phyloP scores from a whole-genome alignment of 2,888 invertebrate species.

The Aleiodes testaceus region DNA sequence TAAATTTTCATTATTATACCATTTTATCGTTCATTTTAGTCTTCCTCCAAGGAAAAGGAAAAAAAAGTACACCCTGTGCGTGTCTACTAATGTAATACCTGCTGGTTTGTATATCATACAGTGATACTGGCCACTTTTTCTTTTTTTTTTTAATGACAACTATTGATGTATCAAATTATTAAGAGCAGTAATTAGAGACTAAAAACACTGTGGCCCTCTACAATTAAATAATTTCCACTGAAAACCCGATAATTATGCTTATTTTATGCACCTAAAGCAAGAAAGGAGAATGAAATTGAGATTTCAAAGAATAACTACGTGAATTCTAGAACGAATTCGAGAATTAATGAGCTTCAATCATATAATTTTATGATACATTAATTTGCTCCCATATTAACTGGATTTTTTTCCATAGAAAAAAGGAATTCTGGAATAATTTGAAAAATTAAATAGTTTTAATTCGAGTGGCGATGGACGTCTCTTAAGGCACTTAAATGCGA shows the following conservation, averaged over 20 bases:
- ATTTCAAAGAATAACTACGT: conserved; percentile 38
- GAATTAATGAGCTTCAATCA: conserved; percentile 49
- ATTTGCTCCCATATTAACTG: not conserved
- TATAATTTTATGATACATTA: conserved; percentile 12
- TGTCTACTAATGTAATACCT: conserved; percentile 7
- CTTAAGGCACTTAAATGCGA: conserved; percentile 69
- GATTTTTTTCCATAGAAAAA: not conserved
- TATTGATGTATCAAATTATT: not conserved
- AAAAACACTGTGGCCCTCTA: no score
- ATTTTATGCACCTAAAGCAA: not conserved
- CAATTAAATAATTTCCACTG: not conserved
- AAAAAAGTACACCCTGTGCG: conserved; percentile 4
- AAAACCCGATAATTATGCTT: conserved; percentile 1
- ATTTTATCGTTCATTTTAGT: conserved; percentile 10
- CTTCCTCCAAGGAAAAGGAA: not conserved
- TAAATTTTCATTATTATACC: not conserved
- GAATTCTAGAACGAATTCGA: conserved; percentile 61
- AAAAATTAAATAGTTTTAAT: not conserved
- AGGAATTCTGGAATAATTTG: not conserved
- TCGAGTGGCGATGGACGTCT: conserved; percentile 56
- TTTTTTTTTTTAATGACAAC: not conserved
- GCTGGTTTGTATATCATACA: conserved; percentile 10
- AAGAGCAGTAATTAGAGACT: not conserved
- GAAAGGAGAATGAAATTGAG: no score
- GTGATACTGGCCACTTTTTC: conserved; percentile 17